Conservation (phyloP, 2,888 invertebrate genomes). For the Deilephila elpenor region DNA sequence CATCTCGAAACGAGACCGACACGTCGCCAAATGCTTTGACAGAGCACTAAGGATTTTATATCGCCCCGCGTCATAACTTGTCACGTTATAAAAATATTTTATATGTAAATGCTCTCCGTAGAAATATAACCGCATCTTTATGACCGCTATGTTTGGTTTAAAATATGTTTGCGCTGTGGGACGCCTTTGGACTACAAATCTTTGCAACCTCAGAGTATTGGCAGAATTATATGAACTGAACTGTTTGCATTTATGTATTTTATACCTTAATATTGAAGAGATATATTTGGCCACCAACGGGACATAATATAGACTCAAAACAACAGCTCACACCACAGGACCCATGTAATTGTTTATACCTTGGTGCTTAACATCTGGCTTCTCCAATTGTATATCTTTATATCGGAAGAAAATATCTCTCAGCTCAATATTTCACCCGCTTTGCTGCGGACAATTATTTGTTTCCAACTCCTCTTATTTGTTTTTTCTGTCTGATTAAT, state of each 20-base stretch:
- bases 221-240: neutral
- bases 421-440: too few relatives aligned
- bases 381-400: too few relatives aligned
- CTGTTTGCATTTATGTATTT: neutral
- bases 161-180: neutral
- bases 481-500: too few relatives aligned
- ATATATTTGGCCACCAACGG: too few relatives aligned
- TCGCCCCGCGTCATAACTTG: slow-evolving; percentile 28
- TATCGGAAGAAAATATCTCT: too few relatives aligned
- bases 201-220: neutral
- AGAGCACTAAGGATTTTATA: slow-evolving; percentile 37
- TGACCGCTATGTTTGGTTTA: slow-evolving; percentile 17
- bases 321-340: too few relatives aligned
- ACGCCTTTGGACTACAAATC: neutral
- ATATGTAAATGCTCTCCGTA: slow-evolving; percentile 20
- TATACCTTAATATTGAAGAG: too few relatives aligned
- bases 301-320: too few relatives aligned
- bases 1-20: slow-evolving; percentile 63
- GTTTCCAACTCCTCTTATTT: too few relatives aligned
- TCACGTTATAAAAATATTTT: slow-evolving; percentile 25
- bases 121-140: slow-evolving; percentile 12
- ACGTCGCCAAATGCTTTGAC: slow-evolving; percentile 40
- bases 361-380: too few relatives aligned
- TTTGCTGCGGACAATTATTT: too few relatives aligned
- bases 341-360: too few relatives aligned